Base-by-base conservation (phyloP, 2,797 vertebrate species). In the Alauda arvensis region DNA sequence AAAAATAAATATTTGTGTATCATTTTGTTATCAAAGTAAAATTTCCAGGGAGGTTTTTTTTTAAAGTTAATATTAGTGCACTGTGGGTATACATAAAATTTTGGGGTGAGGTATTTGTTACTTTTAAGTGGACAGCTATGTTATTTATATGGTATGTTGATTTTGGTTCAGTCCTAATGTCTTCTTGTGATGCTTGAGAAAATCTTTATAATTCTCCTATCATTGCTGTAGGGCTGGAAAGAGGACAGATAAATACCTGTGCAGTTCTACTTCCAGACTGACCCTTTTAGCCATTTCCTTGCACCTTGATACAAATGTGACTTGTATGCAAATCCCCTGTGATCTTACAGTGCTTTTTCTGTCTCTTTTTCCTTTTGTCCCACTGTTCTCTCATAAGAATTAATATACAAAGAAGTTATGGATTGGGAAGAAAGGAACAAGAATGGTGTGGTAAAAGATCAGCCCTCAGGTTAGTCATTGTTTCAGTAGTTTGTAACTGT, bases 391-490 rank as follows among this genome's bases (percentile, higher is more conserved):
- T 85, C 24, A 3, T 39, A 96, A 99, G 99, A 99, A 93, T 97
- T 99, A 71, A 99, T 99, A 97, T 99, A 99, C 97, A 98, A 99
- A 95, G 99, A 99, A 96, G 98, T 99, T 93, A 98, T 99, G 93
- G 99, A 99, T 93, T 99, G 99, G 99, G 99, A 99, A 96, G 99
- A 99, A 96, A 98, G 99, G 94, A 99, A 98, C 97, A 99, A 99
- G 96, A 99, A 99, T 67, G 99, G 99, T 75, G 97, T 99, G 90
- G 97, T 98, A 92, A 99, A 99, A 97, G 99, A 99, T 87, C 99
- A 99, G 66, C 97, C 97, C 91, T 99, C 98, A 97, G 99, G 99
- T 99, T 97, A 97, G 97, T 97, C 92, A 95, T 97, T 90, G 96
- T 93, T 96, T 93, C 91, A 80, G 80, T 93, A 70, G 89, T 89